Evolutionary conservation across 2,113 vertebrate species (phyloP), one percentile per base, ranked within the genome.

Genomic region (Nanger granti): DNA sequence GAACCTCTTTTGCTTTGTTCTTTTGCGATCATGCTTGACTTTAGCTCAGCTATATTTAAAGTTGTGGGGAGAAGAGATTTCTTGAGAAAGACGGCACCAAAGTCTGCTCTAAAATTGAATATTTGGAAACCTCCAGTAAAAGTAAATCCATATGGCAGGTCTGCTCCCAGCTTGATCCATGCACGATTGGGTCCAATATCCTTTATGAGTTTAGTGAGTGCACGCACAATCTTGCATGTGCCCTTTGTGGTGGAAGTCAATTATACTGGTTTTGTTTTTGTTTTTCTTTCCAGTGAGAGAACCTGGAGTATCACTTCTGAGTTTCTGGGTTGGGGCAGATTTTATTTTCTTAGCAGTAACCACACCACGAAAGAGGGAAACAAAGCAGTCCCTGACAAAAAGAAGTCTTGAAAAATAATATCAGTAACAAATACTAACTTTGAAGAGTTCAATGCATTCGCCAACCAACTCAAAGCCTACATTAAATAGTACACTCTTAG

Each of bases 251-350:
- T 91, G 44, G 54, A 95, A 95, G 85, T 87, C 89, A 95, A 9
- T 87, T 96, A 89, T 60, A 14, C 34, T 34, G 86, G 94, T n/a
- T 95, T 96, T n/a, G 86, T 95, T 97, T 98, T 96, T 98, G 97
- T 98, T 98, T 87, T 98, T 98, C 88, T 98, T 98, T 97, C 97
- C 97, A 97, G 12, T 12, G 60, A 97, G 93, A 97, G 93, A 97
- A 94, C 37, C 83, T 91, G 93, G 76, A 96, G 83, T 89, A 93
- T 97, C 96, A 89, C 59, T 57, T 94, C 60, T 95, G 92, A 95
- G 96, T 89, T 98, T 97, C n/a, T 49, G 57, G 92, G 82, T 55
- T 26, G 31, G 88, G 97, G 34, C 52, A 95, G 94, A 95, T 96
- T 97, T 98, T 98, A 89, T 97, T 97, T 97, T 92, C 94, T 93